Evolutionary conservation across 2,113 vertebrate species (phyloP).

Genomic region (Orycteropus afer): DNA sequence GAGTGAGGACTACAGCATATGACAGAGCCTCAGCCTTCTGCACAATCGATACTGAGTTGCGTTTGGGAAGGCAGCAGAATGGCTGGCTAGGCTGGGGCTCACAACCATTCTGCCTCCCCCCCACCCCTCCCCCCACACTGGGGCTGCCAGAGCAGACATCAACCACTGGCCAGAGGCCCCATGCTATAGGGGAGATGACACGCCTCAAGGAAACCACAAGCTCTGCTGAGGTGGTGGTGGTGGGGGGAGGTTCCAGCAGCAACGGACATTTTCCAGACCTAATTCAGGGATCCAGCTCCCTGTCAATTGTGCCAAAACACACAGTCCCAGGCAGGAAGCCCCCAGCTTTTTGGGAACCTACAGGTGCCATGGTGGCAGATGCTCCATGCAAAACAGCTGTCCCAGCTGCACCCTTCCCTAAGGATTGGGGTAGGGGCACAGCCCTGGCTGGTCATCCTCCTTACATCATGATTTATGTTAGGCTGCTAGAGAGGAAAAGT

Average conservation of each 20-base stretch:
- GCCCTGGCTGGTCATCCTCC: background rate
- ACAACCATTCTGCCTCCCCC: background rate
- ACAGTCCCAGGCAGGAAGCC: background rate
- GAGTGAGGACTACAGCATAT: background rate
- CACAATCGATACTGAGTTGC: background rate
- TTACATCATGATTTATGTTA: background rate
- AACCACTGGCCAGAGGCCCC: background rate
- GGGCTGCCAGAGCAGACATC: background rate
- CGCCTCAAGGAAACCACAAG: background rate
- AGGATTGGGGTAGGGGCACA: background rate
- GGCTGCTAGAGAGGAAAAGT: background rate
- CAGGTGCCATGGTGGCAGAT: background rate
- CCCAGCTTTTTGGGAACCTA: background rate
- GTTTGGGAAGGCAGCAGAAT: background rate
- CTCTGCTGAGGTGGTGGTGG: background rate
- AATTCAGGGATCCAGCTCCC: background rate
- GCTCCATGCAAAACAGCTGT: background rate
- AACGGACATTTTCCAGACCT: background rate
- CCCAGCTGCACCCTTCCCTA: background rate
- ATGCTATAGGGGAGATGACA: background rate
- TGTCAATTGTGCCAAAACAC: background rate
- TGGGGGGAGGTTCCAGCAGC: too few relatives aligned
- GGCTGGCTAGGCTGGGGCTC: background rate
- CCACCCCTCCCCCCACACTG: too few relatives aligned
- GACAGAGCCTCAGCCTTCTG: background rate